Evolutionary conservation across 2,888 invertebrate species (phyloP).

Genomic region (Oasisia sp.): DNA sequence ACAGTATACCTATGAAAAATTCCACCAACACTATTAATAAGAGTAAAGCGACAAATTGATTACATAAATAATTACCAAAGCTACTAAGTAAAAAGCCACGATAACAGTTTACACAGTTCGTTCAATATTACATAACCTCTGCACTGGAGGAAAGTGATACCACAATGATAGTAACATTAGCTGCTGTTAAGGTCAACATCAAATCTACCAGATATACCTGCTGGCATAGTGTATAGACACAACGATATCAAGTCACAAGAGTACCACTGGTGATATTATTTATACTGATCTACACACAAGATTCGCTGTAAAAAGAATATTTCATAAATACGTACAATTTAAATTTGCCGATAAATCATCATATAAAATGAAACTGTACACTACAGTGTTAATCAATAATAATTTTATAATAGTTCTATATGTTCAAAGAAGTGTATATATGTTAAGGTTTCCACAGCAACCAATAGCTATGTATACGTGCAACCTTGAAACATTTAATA

Average conservation of each 20-base stretch:
- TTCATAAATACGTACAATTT: not conserved
- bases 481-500: not conserved
- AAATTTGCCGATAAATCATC: not conserved
- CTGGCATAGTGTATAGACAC: not conserved
- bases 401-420: not conserved
- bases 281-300: not conserved
- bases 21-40: not conserved
- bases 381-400: not conserved
- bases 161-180: not conserved
- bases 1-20: not conserved
- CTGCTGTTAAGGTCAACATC: not conserved
- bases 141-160: not conserved
- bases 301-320: not conserved
- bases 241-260: not conserved
- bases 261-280: not conserved
- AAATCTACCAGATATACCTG: not conserved
- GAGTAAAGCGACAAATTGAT: not conserved
- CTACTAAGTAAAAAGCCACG: not conserved
- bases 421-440: not conserved
- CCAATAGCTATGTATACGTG: not conserved
- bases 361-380: not conserved
- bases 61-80: conserved; percentile 13
- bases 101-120: not conserved
- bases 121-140: not conserved
- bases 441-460: not conserved